phyloP scores from a whole-genome alignment of 2,888 invertebrate genomes.

The Branchinecta sandiegonensis region DNA sequence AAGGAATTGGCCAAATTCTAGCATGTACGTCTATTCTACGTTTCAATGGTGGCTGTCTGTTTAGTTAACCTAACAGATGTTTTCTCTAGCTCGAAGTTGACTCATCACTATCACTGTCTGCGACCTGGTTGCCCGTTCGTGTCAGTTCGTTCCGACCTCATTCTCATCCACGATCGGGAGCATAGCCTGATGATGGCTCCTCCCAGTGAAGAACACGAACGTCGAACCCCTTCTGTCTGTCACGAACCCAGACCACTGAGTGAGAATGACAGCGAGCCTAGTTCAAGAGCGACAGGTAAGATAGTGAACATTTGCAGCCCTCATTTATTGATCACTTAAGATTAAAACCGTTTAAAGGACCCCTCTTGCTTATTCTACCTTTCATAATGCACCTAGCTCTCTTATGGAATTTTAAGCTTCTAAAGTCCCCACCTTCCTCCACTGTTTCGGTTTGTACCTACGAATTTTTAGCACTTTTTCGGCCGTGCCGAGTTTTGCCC shows the following conservation, averaged over 20 bases:
- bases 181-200: conserved; percentile 37
- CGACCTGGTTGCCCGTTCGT: conserved; percentile 53
- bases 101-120: conserved; percentile 60
- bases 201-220: neutral
- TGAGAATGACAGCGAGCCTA: neutral
- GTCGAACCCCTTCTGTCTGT: neutral
- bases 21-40: too few species aligned
- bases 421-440: too few species aligned
- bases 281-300: neutral
- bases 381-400: too few species aligned
- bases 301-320: neutral
- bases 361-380: too few species aligned
- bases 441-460: too few species aligned
- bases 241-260: neutral
- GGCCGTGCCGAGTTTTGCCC: too few species aligned
- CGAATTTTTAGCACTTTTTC: too few species aligned
- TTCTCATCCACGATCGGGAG: conserved; percentile 55
- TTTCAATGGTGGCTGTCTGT: too few species aligned
- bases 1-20: too few species aligned
- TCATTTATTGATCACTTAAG: too few species aligned
- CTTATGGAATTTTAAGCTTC: too few species aligned
- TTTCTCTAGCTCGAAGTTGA: conserved; percentile 45
- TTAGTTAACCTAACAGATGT: neutral
- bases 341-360: too few species aligned
- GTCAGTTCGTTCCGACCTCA: conserved; percentile 56